Percentiles rank a stretch among this genome's conserved stretches.
Evolutionary conservation across 2,888 invertebrate genomes (phyloP).

Genomic region (Toxonevra muliebris): DNA sequence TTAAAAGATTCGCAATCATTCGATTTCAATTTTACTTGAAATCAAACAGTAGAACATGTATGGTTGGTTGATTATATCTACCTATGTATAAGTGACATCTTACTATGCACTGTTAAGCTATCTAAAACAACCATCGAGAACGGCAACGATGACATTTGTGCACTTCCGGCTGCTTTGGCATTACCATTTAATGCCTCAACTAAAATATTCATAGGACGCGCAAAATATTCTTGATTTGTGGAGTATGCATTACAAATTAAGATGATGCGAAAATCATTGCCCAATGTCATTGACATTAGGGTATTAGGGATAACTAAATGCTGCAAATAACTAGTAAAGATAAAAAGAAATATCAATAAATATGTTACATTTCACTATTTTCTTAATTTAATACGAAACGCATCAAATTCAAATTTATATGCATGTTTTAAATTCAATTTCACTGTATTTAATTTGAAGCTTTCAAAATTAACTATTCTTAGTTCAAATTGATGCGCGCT

Average conservation of each 20-base stretch:
- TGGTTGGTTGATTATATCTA: constrained; percentile 39
- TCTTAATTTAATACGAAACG: neutral
- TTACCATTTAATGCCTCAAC: constrained; percentile 85
- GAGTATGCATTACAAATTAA: constrained; percentile 95
- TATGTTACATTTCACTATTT: neutral
- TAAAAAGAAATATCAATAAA: neutral
- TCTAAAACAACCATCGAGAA: constrained; percentile 92
- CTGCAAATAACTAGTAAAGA: constrained; percentile 77
- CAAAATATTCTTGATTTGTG: constrained; percentile 89
- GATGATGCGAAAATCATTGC: constrained; percentile 89
- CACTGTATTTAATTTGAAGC: too few relatives aligned
- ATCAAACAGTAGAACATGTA: neutral
- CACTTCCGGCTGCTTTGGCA: constrained; percentile 70
- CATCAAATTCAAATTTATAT: neutral
- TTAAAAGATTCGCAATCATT: neutral
- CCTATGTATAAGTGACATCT: constrained; percentile 84
- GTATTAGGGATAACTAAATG: constrained; percentile 82
- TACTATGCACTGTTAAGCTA: constrained; percentile 93
- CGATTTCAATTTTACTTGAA: neutral
- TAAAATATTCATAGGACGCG: constrained; percentile 90
- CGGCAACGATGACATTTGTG: constrained; percentile 81
- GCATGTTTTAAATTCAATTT: too few relatives aligned
- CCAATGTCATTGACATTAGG: constrained; percentile 79
- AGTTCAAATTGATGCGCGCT: too few relatives aligned
- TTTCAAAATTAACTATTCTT: too few relatives aligned